Percentiles rank a stretch among this genome's conserved stretches.
Conservation (phyloP, 1,140 invertebrate genomes). For the Zaprionus nigranus region DNA sequence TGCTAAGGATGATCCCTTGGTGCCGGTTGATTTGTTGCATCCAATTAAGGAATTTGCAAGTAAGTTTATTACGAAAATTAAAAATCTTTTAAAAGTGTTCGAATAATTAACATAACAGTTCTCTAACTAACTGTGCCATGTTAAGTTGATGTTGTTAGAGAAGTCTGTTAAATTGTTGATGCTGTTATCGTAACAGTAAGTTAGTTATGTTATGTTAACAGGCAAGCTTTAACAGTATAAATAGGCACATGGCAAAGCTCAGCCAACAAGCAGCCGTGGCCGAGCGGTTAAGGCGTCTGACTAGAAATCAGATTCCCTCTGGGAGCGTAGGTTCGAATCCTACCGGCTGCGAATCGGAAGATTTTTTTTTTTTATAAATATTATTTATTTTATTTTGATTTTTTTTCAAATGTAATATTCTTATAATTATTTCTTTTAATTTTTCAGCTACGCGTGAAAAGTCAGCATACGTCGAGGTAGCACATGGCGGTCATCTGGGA, state of each 20-base stretch:
- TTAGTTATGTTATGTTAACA: conserved; percentile 11
- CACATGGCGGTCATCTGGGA: conserved; percentile 96
- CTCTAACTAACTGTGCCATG: not conserved
- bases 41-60: conserved; percentile 91
- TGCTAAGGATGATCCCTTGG: conserved; percentile 94
- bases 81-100: not conserved
- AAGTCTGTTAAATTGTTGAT: not conserved
- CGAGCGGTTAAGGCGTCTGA: conserved; percentile 94
- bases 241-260: conserved; percentile 61
- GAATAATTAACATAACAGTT: not conserved
- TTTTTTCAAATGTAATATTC: conserved; percentile 84
- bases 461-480: conserved; percentile 91
- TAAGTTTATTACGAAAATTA: conserved; percentile 84
- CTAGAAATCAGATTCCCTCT: conserved; percentile 93
- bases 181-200: conserved; percentile 19
- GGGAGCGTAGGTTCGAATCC: conserved; percentile 94
- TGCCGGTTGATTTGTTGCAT: conserved; percentile 90
- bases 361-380: conserved; percentile 3
- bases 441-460: conserved; percentile 88
- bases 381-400: not conserved
- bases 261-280: conserved; percentile 90
- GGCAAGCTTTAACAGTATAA: not conserved
- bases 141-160: not conserved
- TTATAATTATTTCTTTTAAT: conserved; percentile 8
- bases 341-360: conserved; percentile 89